Base-by-base conservation (phyloP, 2,888 invertebrate genomes). In the Oxyscelio sp. region DNA sequence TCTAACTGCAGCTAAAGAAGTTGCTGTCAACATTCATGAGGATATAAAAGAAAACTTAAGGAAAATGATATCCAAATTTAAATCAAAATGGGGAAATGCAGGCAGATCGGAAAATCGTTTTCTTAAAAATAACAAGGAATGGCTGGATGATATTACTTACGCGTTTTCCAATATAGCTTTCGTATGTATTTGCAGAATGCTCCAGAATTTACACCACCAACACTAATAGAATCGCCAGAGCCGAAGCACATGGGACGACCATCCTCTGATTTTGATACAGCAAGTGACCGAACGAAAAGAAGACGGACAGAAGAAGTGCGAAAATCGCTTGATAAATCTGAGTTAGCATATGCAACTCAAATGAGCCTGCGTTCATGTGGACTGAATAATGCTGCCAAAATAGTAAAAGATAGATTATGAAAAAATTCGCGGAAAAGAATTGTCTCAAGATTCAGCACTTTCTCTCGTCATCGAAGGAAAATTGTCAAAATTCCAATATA, bases 331-430 rank as follows among this genome's bases (percentile, higher is more conserved):
- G n/a, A n/a, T n/a, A n/a, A n/a, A n/a, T n/a, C n/a, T n/a, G n/a
- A n/a, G n/a, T n/a, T n/a, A n/a, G n/a, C n/a, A n/a, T 56, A 31
- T 52, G 73, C 73, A 45, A 52, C 73, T 40, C 59, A 73, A 66
- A 66, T 74, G 59, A 48, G 73, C 31, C 52, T 81, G 17, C 50
- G 74, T 38, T 34, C 73, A 58, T 52, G 50, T n/a, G 73, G 59
- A 17, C 34, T 59, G 11, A 21, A 27, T 22, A 31, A 40, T 19
- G 68, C 74, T 59, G 73, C 74, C 27, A 27, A 27, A n/a, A n/a
- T n/a, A n/a, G n/a, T n/a, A n/a, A n/a, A n/a, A n/a, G n/a, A n/a
- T n/a, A n/a, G n/a, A n/a, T n/a, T n/a, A n/a, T n/a, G n/a, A n/a
- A n/a, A n/a, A n/a, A n/a, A n/a, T 27, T 27, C 4, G 48, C 6